Base-by-base conservation (phyloP, 2,888 invertebrate species). In the Dryocosmus kuriphilus region DNA sequence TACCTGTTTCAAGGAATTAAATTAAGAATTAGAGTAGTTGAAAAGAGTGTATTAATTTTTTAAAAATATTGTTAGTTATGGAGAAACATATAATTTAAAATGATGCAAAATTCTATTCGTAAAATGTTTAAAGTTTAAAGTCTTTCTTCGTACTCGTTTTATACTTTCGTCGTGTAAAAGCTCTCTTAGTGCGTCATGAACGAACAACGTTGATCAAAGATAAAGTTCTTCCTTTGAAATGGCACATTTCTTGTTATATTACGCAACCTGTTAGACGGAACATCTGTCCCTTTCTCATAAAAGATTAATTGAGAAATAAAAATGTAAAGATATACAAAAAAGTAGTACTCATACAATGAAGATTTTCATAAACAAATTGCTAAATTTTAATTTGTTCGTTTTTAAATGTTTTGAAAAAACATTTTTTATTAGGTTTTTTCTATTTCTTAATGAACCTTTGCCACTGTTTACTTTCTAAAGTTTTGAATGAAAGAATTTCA, bases 131-230 rank as follows among this genome's bases (percentile, higher is more conserved):
- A 35, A 35, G 35, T 35, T 65, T 65, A 24, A 22, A 35, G 14
- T 65, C 46, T 67, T 24, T 65, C 14, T 22, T 22, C 3, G 38
- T 14, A 14, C 0, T 38, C 3, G 38, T 38, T 51, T 51, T 51
- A n/a, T 8, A n/a, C n/a, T 38, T 38, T 65, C 38, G 24, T 46
- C 24, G 24, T 46, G 8, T 27, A 46, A 71, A 30, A 22, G 24
- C 30, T 46, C 46, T 24, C 30, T 71, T 46, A 30, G 8, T 41
- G 46, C 27, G 46, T 30, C 46, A 71, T 46, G 27, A 46, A 46
- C 46, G 41, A 41, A 24, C 24, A 41, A 65, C 24, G 65, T 41
- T n/a, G 51, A 71, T 71, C 55, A 22, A 9, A 55, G 55, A 55
- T 55, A 22, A 55, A 9, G 11, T 46, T 38, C 11, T 71, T 27